A percentile compares a stretch with the other conserved stretches of the same genome.
Evolutionary conservation across 2,113 vertebrate genomes (phyloP).

Genomic region (Naja naja): DNA sequence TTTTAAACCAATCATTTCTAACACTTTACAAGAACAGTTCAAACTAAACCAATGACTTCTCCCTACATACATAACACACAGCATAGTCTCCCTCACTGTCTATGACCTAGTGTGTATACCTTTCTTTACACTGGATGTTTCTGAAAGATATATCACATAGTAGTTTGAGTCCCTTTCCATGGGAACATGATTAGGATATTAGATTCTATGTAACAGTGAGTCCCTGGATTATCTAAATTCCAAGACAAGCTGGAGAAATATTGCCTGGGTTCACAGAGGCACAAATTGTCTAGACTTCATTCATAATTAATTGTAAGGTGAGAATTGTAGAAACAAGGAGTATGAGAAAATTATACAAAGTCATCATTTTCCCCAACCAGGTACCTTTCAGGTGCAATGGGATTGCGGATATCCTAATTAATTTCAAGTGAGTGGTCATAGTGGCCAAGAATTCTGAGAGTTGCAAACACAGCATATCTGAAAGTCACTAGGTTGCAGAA

Average conservation of each 20-base stretch:
- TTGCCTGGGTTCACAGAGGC: not conserved
- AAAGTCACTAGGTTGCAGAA: not conserved
- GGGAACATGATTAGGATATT: too few relatives aligned
- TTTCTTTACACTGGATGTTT: not conserved
- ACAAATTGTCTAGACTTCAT: not conserved
- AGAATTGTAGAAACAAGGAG: not conserved
- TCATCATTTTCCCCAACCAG: not conserved
- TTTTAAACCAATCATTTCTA: too few relatives aligned
- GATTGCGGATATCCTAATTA: not conserved
- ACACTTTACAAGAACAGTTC: too few relatives aligned
- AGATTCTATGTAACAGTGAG: not conserved
- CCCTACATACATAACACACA: too few relatives aligned
- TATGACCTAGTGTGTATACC: not conserved
- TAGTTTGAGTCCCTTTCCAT: not conserved
- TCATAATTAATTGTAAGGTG: not conserved
- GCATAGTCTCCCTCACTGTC: not conserved
- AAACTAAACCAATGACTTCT: too few relatives aligned
- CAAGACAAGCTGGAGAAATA: fast-evolving
- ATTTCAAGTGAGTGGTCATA: not conserved
- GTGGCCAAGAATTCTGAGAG: not conserved
- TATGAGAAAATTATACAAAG: not conserved
- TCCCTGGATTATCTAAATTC: not conserved
- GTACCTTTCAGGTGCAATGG: not conserved
- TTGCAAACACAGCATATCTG: not conserved
- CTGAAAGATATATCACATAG: not conserved